Conservation (phyloP, 2,888 invertebrate genomes). For the Acronicta leporina region DNA sequence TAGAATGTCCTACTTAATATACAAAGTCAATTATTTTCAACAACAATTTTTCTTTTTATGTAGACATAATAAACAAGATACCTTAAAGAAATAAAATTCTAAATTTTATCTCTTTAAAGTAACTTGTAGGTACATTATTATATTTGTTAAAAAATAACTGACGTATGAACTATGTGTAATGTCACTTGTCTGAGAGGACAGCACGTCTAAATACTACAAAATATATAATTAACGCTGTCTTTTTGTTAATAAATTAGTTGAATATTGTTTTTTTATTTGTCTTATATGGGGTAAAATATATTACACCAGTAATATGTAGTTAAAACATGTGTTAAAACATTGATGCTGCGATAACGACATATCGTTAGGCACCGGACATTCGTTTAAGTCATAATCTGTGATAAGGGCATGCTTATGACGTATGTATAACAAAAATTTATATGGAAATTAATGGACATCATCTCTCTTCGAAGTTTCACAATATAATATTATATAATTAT, state of each 20-base stretch:
- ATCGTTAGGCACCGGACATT: constrained; percentile 80
- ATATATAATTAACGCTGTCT: too few species aligned
- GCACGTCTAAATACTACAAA: too few species aligned
- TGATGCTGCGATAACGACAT: constrained; percentile 72
- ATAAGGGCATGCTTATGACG: constrained; percentile 86
- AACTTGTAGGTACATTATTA: too few species aligned
- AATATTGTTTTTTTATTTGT: not conserved
- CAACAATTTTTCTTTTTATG: constrained; percentile 3
- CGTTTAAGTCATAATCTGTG: constrained; percentile 85
- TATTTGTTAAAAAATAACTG: too few species aligned
- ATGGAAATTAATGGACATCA: constrained; percentile 52
- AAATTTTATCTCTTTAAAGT: too few species aligned
- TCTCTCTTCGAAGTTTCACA: constrained; percentile 70
- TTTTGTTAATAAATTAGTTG: not conserved
- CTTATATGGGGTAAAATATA: not conserved
- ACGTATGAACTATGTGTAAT: too few species aligned
- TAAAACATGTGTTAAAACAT: constrained; percentile 36
- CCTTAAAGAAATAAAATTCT: too few species aligned
- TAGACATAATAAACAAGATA: too few species aligned
- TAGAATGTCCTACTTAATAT: constrained; percentile 27
- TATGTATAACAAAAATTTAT: constrained; percentile 64
- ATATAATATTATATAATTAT: constrained; percentile 61
- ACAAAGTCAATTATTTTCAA: constrained; percentile 29
- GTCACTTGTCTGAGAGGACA: too few species aligned
- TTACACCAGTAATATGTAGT: not conserved